Evolutionary conservation across 2,797 vertebrate genomes (phyloP).

Genomic region (Acanthiza pusilla): DNA sequence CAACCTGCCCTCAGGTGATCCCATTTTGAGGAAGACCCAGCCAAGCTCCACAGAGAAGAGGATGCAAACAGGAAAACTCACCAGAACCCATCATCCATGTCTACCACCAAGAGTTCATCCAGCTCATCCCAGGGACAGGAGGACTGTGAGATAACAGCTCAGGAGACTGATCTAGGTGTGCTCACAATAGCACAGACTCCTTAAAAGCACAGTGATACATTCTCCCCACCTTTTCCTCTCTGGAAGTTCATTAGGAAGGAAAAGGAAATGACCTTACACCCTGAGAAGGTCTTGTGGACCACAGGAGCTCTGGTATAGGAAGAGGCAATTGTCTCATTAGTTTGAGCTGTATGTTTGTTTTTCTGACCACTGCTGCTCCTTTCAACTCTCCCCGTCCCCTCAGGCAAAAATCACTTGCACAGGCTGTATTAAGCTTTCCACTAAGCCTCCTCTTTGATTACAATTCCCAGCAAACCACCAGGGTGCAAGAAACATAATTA

Average conservation of each 20-base stretch:
- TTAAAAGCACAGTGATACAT: not conserved
- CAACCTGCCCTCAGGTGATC: not conserved
- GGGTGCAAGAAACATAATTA: conserved; percentile 62
- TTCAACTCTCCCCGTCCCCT: conserved; percentile 69
- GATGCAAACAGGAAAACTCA: not conserved
- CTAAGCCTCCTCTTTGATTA: conserved; percentile 75
- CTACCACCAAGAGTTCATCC: not conserved
- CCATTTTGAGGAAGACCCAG: not conserved
- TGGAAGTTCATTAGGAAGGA: not conserved
- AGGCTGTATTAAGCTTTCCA: conserved; percentile 59
- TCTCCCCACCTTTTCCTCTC: not conserved
- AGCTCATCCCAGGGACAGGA: not conserved
- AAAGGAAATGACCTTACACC: not conserved
- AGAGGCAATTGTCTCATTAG: conserved; percentile 12
- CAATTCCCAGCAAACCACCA: conserved; percentile 65
- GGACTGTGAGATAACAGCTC: not conserved
- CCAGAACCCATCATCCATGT: not conserved
- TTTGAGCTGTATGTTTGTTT: conserved; percentile 42
- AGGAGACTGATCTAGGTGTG: not conserved
- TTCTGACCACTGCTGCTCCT: conserved; percentile 59
- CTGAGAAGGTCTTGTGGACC: not conserved
- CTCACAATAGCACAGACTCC: not conserved
- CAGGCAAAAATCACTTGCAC: conserved; percentile 66
- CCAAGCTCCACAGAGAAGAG: not conserved
- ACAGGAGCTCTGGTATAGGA: not conserved